Conservation (phyloP, 2,888 invertebrate genomes). For the Pristionchus fissidentatus region DNA sequence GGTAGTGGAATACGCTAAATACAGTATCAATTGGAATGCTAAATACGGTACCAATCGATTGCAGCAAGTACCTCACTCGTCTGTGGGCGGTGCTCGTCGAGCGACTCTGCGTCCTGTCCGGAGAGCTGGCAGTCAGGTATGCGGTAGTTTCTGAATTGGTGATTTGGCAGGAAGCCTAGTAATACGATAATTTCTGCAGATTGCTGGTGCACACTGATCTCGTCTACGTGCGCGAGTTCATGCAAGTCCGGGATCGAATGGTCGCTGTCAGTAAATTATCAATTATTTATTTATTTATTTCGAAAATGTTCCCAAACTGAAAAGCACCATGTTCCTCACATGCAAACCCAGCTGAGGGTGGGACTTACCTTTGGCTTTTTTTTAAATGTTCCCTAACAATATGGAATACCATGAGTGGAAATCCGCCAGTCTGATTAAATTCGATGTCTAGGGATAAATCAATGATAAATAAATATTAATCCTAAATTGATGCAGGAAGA, state of each 20-base stretch:
- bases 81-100: slow-evolving; percentile 40
- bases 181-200: not conserved
- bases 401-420: no score
- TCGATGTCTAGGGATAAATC: no score
- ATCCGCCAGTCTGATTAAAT: no score
- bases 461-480: no score
- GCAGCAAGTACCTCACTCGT: slow-evolving; percentile 41
- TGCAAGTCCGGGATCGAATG: not conserved
- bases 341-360: no score
- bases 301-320: no score
- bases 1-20: not conserved
- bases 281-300: not conserved
- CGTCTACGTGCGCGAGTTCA: slow-evolving; percentile 47
- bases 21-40: no score
- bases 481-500: not conserved
- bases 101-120: slow-evolving; percentile 26
- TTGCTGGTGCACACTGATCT: slow-evolving; percentile 42
- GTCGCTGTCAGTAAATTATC: not conserved
- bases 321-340: no score
- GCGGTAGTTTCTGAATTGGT: not conserved
- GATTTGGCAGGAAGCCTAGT: not conserved
- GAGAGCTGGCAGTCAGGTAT: slow-evolving; percentile 42
- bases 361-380: no score
- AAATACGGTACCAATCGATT: not conserved
- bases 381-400: no score